These are phyloP conservation scores for Alexandromys fortis DNA, from an alignment of 2,113 vertebrate genomes.

Conservation along the genomic window DNA sequence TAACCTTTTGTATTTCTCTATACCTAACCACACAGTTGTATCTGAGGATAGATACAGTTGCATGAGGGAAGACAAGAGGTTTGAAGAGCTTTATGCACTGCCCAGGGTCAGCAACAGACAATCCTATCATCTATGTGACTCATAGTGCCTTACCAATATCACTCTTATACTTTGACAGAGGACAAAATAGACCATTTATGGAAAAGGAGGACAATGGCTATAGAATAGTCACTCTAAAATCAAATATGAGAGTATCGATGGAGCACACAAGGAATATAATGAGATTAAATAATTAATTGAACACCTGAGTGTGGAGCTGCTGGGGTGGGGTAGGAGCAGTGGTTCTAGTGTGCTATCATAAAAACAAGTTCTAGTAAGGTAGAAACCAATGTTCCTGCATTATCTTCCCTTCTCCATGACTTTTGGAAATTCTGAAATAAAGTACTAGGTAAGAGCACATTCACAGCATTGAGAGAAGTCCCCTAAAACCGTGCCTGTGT, in stretches of 20 bases:
- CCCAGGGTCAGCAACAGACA: neutral
- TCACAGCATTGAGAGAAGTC: neutral
- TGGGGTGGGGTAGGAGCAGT: neutral
- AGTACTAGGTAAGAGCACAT: neutral
- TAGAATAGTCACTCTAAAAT: neutral
- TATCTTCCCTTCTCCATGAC: neutral
- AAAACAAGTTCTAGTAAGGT: too few species aligned
- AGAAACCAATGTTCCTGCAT: neutral
- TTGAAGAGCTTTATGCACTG: neutral
- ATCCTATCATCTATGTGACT: neutral
- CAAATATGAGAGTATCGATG: neutral
- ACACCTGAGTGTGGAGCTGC: neutral
- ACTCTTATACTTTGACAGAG: neutral
- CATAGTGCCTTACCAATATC: neutral
- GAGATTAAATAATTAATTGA: neutral
- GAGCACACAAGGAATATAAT: neutral
- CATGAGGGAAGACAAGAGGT: rapidly evolving
- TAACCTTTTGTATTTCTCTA: neutral
- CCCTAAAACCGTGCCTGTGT: neutral
- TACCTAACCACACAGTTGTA: neutral
- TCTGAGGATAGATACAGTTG: neutral
- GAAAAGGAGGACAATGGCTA: neutral
- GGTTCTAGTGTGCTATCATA: neutral
- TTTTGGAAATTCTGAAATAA: neutral
- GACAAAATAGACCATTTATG: neutral